phyloP scores from a whole-genome alignment of 2,888 invertebrate genomes.

The Agrochola litura region DNA sequence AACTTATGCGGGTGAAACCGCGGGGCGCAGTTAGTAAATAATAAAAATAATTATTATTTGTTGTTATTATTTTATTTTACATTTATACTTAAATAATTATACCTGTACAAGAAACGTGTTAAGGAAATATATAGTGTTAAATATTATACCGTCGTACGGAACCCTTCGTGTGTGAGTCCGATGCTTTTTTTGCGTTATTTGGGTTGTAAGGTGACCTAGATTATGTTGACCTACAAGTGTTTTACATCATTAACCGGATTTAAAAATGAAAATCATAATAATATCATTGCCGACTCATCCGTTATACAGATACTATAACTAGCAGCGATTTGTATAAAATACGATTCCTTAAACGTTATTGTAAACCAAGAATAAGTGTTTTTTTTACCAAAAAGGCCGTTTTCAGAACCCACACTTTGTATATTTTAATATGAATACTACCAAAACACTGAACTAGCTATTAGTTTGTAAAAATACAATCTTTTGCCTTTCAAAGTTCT shows the following conservation, averaged over 20 bases:
- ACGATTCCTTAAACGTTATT: neutral
- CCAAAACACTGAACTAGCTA: neutral
- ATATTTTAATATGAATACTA: neutral
- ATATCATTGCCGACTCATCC: neutral
- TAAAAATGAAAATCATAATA: neutral
- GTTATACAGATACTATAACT: neutral
- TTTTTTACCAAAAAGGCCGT: neutral
- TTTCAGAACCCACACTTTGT: neutral
- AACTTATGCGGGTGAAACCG: no score
- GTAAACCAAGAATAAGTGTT: neutral
- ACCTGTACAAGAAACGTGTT: no score
- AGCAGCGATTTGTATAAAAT: neutral
- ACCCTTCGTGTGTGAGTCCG: neutral
- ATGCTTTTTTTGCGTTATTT: neutral
- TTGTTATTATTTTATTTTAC: no score
- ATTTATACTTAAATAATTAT: no score
- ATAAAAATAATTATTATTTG: no score
- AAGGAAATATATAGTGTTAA: neutral
- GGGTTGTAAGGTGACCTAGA: slow-evolving; percentile 11
- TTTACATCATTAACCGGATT: neutral
- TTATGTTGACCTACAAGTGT: neutral
- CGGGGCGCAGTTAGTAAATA: no score
- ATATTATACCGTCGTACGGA: neutral
- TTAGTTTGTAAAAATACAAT: neutral
- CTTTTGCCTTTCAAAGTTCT: slow-evolving; percentile 27